A percentile compares a stretch with the other conserved stretches of the same genome.
These are phyloP conservation scores for Oxygymnocypris stewartii DNA, from an alignment of 2,113 vertebrate species.

Conservation along the genomic window DNA sequence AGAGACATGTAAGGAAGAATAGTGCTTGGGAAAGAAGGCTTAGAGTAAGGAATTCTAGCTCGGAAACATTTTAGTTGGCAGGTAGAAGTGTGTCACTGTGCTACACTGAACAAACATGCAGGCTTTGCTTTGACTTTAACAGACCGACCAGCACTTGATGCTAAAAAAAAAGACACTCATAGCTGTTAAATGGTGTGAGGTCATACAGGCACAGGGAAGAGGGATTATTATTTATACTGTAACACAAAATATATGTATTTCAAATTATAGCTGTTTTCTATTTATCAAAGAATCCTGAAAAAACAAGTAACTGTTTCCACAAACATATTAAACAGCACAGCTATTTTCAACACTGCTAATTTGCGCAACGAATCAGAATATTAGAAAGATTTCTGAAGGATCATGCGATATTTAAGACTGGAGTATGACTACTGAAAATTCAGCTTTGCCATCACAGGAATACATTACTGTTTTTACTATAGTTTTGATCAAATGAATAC, in stretches of 20 bases:
- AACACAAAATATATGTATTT: neutral
- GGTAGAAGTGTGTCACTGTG: conserved; percentile 11
- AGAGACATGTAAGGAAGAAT: conserved; percentile 21
- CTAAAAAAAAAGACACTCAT: neutral
- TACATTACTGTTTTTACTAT: neutral
- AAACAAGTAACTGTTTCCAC: neutral
- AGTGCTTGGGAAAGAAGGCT: conserved; percentile 23
- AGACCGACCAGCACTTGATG: neutral
- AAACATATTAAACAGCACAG: neutral
- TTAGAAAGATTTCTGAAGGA: neutral
- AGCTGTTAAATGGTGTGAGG: neutral
- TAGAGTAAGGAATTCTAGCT: conserved; percentile 47
- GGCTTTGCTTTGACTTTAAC: conserved; percentile 55
- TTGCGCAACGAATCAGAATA: neutral
- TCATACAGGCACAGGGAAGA: conserved; percentile 21
- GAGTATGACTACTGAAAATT: neutral
- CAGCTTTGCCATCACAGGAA: too few species aligned
- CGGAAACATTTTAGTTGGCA: conserved; percentile 51
- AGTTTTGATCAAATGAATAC: neutral
- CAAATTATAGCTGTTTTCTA: neutral
- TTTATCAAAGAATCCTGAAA: neutral
- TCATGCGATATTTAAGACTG: neutral
- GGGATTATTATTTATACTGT: neutral
- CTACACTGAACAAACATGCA: conserved; percentile 49
- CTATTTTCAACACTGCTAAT: neutral